Percentiles rank a stretch among this genome's conserved stretches.
phyloP scores from a whole-genome alignment of 1,140 invertebrate genomes.

The Drosophila baimaii region DNA sequence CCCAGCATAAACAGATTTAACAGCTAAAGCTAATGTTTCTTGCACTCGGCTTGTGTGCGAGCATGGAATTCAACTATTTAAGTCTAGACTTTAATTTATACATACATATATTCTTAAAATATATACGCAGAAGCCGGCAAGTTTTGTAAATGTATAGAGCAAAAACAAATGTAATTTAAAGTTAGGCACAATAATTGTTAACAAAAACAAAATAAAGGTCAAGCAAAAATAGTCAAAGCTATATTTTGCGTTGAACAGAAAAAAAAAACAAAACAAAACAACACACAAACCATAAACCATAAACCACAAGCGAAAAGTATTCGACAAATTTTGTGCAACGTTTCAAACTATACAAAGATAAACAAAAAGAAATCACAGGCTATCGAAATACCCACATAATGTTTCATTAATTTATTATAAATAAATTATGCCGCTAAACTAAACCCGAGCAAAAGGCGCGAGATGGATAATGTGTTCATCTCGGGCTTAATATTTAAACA shows the following conservation, averaged over 20 bases:
- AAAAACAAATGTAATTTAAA: conserved; percentile 73
- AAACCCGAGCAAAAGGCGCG: conserved; percentile 18
- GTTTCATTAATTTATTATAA: conserved; percentile 79
- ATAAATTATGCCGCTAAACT: conserved; percentile 72
- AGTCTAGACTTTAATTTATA: conserved; percentile 73
- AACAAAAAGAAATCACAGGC: conserved; percentile 41
- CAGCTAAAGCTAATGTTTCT: conserved; percentile 67
- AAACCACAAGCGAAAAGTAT: conserved; percentile 22
- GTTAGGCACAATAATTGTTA: conserved; percentile 75
- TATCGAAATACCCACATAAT: conserved; percentile 46
- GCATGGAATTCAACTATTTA: conserved; percentile 80
- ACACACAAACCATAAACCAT: not conserved
- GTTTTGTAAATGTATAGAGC: conserved; percentile 76
- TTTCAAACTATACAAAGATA: conserved; percentile 49
- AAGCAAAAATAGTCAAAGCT: conserved; percentile 55
- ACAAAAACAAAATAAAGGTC: conserved; percentile 53
- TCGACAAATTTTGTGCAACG: conserved; percentile 38
- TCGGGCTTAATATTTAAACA: conserved; percentile 44
- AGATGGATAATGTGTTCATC: conserved; percentile 40
- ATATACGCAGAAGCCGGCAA: conserved; percentile 53
- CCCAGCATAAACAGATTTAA: conserved; percentile 59
- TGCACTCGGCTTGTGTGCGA: conserved; percentile 61
- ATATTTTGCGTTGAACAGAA: conserved; percentile 35
- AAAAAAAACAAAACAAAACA: not conserved
- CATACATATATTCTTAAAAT: conserved; percentile 35